Percentiles rank a stretch among this genome's conserved stretches.
Evolutionary conservation across 2,113 vertebrate genomes (phyloP).

Genomic region (Fregetta grallaria): DNA sequence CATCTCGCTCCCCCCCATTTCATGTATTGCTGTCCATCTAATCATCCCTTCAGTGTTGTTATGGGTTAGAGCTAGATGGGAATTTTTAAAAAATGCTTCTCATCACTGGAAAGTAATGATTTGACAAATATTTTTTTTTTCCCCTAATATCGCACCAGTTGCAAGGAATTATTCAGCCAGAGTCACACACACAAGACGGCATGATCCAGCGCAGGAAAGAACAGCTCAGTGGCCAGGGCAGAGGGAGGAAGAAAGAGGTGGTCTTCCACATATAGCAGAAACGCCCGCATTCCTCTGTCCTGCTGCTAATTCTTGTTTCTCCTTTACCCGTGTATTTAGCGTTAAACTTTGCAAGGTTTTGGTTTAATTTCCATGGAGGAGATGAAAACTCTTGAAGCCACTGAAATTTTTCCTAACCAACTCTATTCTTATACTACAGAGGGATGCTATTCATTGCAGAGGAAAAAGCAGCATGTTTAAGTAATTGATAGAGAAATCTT

Average conservation of each 20-base stretch:
- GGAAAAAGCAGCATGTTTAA: neutral
- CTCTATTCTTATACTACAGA: neutral
- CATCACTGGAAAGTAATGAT: neutral
- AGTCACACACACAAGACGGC: fast-evolving
- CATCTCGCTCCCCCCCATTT: neutral
- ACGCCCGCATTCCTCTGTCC: fast-evolving
- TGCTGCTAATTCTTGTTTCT: neutral
- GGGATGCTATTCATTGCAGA: neutral
- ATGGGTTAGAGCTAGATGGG: neutral
- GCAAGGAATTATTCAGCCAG: neutral
- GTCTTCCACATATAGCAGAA: fast-evolving
- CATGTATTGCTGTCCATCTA: neutral
- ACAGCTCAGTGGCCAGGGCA: neutral
- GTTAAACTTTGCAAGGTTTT: neutral
- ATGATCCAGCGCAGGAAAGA: fast-evolving
- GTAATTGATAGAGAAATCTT: neutral
- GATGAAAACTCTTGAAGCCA: neutral
- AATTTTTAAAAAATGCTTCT: neutral
- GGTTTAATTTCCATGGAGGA: neutral
- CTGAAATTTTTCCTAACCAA: fast-evolving
- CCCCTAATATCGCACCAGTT: neutral
- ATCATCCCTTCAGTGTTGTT: neutral
- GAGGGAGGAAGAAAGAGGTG: fast-evolving
- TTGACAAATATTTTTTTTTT: too few species aligned
- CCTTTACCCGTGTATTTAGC: neutral